A percentile compares a stretch with the other conserved stretches of the same genome.
These are phyloP conservation scores for Willowsia nigromaculata DNA, from an alignment of 2,888 invertebrate genomes.

Conservation along the genomic window DNA sequence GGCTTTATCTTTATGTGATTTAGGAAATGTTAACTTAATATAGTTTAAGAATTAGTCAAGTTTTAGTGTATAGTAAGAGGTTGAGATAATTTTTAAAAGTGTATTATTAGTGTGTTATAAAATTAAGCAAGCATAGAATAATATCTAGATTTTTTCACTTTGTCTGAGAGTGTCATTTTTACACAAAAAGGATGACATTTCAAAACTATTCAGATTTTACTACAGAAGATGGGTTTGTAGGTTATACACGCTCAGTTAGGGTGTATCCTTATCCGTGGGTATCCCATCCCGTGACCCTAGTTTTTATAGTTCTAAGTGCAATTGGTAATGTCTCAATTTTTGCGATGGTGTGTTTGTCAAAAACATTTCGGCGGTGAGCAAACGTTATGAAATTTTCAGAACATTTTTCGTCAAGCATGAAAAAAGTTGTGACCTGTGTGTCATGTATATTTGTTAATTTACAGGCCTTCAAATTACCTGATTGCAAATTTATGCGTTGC, in stretches of 20 bases:
- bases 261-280: neutral
- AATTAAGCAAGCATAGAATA: too few species aligned
- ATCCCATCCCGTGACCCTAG: neutral
- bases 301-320: neutral
- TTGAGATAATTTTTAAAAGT: too few species aligned
- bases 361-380: constrained; percentile 72
- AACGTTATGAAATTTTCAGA: neutral
- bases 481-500: constrained; percentile 73
- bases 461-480: constrained; percentile 72
- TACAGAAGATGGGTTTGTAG: neutral
- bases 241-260: neutral
- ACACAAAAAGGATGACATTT: neutral
- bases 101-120: too few species aligned
- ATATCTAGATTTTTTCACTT: too few species aligned
- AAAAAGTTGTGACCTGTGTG: neutral
- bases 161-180: too few species aligned
- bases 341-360: constrained; percentile 32
- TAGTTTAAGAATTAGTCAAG: too few species aligned
- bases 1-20: too few species aligned
- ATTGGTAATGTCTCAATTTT: neutral
- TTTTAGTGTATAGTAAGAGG: too few species aligned
- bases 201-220: neutral
- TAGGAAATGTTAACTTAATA: too few species aligned
- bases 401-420: neutral
- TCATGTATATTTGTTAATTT: neutral